A percentile compares a stretch with the other conserved stretches of the same genome.
phyloP scores from a whole-genome alignment of 2,888 invertebrate genomes.

The Euplexia lucipara region DNA sequence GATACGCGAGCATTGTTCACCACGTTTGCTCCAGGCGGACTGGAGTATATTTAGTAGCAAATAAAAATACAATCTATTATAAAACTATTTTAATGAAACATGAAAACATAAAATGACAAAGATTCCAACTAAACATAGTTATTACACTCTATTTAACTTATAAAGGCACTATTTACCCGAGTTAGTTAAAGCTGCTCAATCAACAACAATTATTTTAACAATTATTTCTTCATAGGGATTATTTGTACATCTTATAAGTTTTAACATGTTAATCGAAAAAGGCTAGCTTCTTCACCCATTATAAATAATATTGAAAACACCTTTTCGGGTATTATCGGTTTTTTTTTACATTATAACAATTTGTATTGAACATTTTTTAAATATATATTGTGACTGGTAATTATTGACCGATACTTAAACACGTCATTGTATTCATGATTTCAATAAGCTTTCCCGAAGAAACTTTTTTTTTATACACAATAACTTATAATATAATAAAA shows the following conservation, averaged over 20 bases:
- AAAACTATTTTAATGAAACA: slow-evolving; percentile 54
- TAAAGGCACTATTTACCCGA: slow-evolving; percentile 54
- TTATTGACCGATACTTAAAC: too few species aligned
- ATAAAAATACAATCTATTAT: slow-evolving; percentile 5
- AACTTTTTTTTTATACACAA: too few species aligned
- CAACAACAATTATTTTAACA: slow-evolving; percentile 41
- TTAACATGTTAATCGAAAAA: not conserved
- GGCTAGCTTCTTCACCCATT: too few species aligned
- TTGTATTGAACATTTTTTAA: slow-evolving; percentile 1
- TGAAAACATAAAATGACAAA: slow-evolving; percentile 48
- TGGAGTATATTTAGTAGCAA: not conserved
- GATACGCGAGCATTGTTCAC: too few species aligned
- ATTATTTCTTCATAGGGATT: slow-evolving; percentile 8
- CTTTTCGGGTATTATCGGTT: too few species aligned
- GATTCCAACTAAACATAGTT: slow-evolving; percentile 41
- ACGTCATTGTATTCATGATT: too few species aligned
- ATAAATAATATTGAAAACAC: not conserved
- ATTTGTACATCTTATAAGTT: slow-evolving; percentile 29
- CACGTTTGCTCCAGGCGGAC: too few species aligned
- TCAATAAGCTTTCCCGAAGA: too few species aligned
- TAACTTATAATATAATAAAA: too few species aligned
- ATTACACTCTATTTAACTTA: slow-evolving; percentile 37
- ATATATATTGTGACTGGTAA: not conserved
- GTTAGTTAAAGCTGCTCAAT: slow-evolving; percentile 62
- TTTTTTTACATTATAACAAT: not conserved